A percentile compares a stretch with the other conserved stretches of the same genome.
Conservation (phyloP, 2,888 invertebrate genomes). For the Dermolepida albohirtum region DNA sequence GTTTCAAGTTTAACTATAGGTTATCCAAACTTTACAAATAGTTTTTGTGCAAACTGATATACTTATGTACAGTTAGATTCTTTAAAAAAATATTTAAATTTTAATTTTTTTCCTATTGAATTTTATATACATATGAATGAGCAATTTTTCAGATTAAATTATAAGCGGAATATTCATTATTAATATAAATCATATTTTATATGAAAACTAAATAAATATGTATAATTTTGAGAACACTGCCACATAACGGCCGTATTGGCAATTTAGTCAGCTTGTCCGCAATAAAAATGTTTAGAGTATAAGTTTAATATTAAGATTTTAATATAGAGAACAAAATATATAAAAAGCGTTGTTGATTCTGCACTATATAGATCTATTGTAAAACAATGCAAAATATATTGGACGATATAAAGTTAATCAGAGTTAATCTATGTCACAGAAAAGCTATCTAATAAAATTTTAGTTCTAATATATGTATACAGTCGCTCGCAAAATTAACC, state of each 20-base stretch:
- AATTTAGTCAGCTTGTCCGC: conserved; percentile 51
- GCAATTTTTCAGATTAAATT: neutral
- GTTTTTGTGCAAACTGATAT: no score
- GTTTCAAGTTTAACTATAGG: no score
- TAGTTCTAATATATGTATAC: no score
- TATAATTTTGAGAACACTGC: conserved; percentile 50
- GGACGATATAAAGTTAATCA: neutral
- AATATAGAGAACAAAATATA: conserved; percentile 5
- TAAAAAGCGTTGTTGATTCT: conserved; percentile 39
- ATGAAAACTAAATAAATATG: no score
- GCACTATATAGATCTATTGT: conserved; percentile 40
- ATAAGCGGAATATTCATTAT: neutral
- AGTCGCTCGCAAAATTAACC: no score
- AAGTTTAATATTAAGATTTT: conserved; percentile 26
- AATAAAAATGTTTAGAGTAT: conserved; percentile 41
- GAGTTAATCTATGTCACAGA: no score
- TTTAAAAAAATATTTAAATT: no score
- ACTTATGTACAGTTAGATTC: no score
- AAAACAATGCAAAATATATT: conserved; percentile 15
- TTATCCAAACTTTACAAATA: no score
- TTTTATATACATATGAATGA: no score
- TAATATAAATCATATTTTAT: neutral
- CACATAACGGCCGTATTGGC: conserved; percentile 51
- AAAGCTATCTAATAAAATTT: no score
- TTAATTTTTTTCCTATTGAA: no score